Evolutionary conservation across 2,888 invertebrate genomes (phyloP).

Genomic region (Heterodera filipjevi): DNA sequence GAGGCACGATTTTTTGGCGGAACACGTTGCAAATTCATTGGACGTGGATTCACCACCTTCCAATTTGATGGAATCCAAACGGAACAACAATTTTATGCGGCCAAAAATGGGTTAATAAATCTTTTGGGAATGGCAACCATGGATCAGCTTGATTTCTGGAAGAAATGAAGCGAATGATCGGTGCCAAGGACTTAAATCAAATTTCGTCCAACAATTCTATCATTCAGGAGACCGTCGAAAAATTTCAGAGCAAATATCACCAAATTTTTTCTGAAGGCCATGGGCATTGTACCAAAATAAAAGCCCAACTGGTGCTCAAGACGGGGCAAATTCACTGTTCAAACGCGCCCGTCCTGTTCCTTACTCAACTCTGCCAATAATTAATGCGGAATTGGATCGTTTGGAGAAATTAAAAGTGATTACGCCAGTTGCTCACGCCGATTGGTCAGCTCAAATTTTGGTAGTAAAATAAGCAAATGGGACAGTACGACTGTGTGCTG

Average conservation of each 20-base stretch:
- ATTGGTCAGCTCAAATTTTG: conserved; percentile 43
- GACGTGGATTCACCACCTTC: not conserved
- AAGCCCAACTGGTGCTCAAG: conserved; percentile 38
- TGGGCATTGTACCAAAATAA: too few species aligned
- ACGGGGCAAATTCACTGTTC: too few species aligned
- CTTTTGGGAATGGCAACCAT: not conserved
- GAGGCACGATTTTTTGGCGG: not conserved
- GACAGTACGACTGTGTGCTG: conserved; percentile 1
- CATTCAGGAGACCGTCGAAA: not conserved
- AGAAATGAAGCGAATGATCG: not conserved
- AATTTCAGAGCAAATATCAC: not conserved
- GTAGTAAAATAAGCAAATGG: conserved; percentile 28
- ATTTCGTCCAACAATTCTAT: not conserved
- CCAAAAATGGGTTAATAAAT: not conserved
- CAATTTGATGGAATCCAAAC: not conserved
- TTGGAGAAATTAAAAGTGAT: conserved; percentile 41
- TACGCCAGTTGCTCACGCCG: conserved; percentile 31
- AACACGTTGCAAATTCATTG: not conserved
- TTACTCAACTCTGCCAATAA: too few species aligned
- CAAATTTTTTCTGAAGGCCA: conserved; percentile 13
- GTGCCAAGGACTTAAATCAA: not conserved
- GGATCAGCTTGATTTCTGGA: conserved; percentile 3
- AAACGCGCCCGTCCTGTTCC: too few species aligned
- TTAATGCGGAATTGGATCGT: too few species aligned
- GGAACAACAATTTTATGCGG: not conserved